Evolutionary conservation across 2,113 vertebrate species (phyloP), one percentile per base, ranked within the genome.

Genomic region (Halcyon senegalensis): DNA sequence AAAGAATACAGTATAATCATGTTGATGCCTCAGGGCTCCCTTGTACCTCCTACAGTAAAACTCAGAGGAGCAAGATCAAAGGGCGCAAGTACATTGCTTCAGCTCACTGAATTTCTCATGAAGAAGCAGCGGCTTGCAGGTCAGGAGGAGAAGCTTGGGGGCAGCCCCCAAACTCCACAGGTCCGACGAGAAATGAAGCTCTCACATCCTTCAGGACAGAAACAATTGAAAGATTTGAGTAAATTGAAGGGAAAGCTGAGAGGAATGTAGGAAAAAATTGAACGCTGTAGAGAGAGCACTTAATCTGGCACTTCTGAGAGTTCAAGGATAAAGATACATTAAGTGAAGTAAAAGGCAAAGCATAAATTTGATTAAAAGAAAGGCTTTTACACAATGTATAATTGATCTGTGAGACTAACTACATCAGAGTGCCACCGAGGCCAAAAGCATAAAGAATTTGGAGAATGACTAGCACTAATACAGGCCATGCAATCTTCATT

Each of bases 61-160:
- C 91, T 73, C 79, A 7, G 90, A 87, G 95, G 77, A 95, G 66
- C 13, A 30, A 41, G 73, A 95, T 89, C 78, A 96, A 86, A 92
- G 86, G 66, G 30, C 6, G 6, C 59, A 56, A 51, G 85, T 1
- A 2, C 46, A 69, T 28, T 60, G 27, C 43, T 75, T 15, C 84
- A 72, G 56, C 58, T 92, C 77, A 28, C 67, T 75, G 82, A 66
- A 56, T 72, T 74, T 83, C 84, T 91, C 30, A 59, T 44, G 55
- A 46, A 76, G 90, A 79, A 92, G 59, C 48, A 70, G 73, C 0
- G 4, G 58, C 24, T 66, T 66, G 28, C 60, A 83, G 84, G 64
- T 81, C 62, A 82, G 74, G 27, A 81, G 50, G 18, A 25, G 68
- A 83, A 51, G n/a, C 10, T 18, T 63, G 48, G 15, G 27, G 28